Base-by-base conservation (phyloP, 2,888 invertebrate genomes). In the Perdita meconis region DNA sequence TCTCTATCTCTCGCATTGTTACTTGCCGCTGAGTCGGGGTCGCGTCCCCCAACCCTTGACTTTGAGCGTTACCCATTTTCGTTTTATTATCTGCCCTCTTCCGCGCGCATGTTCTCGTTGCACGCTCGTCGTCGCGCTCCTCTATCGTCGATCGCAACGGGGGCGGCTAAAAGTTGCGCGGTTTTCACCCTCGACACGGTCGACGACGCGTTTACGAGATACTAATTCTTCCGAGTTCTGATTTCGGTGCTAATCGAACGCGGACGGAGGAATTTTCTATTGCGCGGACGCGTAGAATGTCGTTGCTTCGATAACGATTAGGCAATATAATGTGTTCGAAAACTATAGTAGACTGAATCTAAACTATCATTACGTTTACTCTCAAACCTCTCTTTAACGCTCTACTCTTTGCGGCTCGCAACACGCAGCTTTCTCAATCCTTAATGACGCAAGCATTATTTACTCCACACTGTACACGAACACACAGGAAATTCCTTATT, bases 21-120 rank as follows among this genome's bases (percentile, higher is more conserved):
- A 83, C 87, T 67, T 64, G 72, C 73, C 71, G 81, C 67, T 72
- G 83, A 82, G 77, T 80, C 84, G 84, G 84, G 86, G 83, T 87
- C 87, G 87, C 69, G 61, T 53, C 63, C 79, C 85, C 85, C 84
- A 88, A 86, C 89, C 86, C 86, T 88, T 87, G 84, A 88, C 89
- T 88, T 83, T 85, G 77, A 89, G 83, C 87, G 85, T 89, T 86
- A 88, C 88, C 84, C 87, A 88, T 89, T 89, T 89, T 89, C 88
- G 87, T 89, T 89, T 89, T 87, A 89, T 89, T 86, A 89, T 89
- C 88, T 89, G 88, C 78, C 85, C 87, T 86, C 88, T 87, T 85
- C 67, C 78, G 86, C 83, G 82, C 81, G 72, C 57, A n/a, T n/a
- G 70, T 42, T 34, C 56, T 55, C 44, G 59, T 67, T 51, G 34